Evolutionary conservation across 2,888 invertebrate species (phyloP).

Genomic region (Andricus curvator): DNA sequence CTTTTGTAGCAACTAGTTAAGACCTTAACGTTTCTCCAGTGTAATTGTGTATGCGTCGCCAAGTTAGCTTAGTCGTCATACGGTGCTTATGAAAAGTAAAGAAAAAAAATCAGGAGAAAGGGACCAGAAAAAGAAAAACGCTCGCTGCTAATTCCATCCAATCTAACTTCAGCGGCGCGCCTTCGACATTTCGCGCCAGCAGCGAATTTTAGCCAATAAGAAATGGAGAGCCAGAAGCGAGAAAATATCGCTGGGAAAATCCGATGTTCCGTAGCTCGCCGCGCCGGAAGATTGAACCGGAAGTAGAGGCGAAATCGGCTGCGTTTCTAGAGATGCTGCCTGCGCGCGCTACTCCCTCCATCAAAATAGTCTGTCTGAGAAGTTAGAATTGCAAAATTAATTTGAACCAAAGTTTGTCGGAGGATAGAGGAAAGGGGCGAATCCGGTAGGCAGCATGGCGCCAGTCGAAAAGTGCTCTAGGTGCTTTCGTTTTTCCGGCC

Average conservation of each 20-base stretch:
- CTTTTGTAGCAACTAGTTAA: constrained; percentile 29
- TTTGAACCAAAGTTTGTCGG: constrained; percentile 64
- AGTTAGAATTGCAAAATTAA: constrained; percentile 72
- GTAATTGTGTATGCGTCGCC: neutral
- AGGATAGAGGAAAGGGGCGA: constrained; percentile 33
- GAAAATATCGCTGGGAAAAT: neutral
- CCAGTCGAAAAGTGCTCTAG: constrained; percentile 34
- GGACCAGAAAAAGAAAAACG: neutral
- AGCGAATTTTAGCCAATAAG: constrained; percentile 55
- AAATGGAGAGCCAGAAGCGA: constrained; percentile 40
- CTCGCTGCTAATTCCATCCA: constrained; percentile 63
- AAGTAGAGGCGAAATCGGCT: constrained; percentile 26
- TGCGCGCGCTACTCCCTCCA: constrained; percentile 4
- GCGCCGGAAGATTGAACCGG: neutral
- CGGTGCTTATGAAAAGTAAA: neutral
- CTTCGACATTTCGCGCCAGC: constrained; percentile 60
- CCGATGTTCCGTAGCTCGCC: neutral
- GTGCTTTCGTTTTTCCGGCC: constrained; percentile 34
- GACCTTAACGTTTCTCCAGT: neutral
- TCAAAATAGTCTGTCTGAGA: constrained; percentile 42
- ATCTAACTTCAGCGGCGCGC: constrained; percentile 64
- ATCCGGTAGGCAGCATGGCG: constrained; percentile 33
- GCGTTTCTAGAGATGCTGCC: constrained; percentile 21
- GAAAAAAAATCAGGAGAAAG: neutral
- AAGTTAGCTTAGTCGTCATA: constrained; percentile 9